Base-by-base conservation (phyloP, 2,888 invertebrate genomes). In the Alloscopus bannaensis region DNA sequence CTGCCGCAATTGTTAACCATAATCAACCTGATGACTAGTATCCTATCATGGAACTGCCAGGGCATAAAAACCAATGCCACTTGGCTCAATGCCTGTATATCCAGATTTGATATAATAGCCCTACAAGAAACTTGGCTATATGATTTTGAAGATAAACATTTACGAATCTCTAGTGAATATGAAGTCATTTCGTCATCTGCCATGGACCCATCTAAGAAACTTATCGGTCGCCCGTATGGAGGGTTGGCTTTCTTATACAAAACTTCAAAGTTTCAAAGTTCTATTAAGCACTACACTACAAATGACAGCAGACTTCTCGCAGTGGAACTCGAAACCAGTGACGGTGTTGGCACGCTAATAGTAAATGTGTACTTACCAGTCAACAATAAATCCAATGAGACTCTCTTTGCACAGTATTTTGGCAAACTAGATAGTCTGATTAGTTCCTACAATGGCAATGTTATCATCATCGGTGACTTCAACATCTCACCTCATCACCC, bases 111-210 rank as follows among this genome's bases (percentile, higher is more conserved):
- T 40, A 28, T 72, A 20, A 16, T 72, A 0, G 28, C 26, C 2
- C 26, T 72, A 2, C 72, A 64, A 20, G 72, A 72, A n/a, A 72
- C 72, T 1, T 65, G 72, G 72, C 29, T 64, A 20, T 45, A 29
- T 62, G 47, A 47, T 0, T 50, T 47, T 71, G 71, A 71, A 24
- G 18, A 6, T 8, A n/a, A 13, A 24, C 16, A 24, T 8, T 16
- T 62, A 22, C 6, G 50, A 0, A 6, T 62, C 4, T 16, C n/a
- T 45, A 22, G 26, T 36, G 26, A 50, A 13, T 24, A n/a, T 50
- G n/a, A 18, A 0, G n/a, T 13, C 11, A n/a, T 62, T 42, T 18
- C 13, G 8, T 28, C 11, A 22, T 50, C 36, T 71, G 13, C 60
- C 3, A 71, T 71, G 71, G 8, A 16, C 4, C 1, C 11, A 6